A percentile compares a stretch with the other conserved stretches of the same genome.
Evolutionary conservation across 1,140 invertebrate genomes (phyloP).

Genomic region (Rhynchophorus ferrugineus): DNA sequence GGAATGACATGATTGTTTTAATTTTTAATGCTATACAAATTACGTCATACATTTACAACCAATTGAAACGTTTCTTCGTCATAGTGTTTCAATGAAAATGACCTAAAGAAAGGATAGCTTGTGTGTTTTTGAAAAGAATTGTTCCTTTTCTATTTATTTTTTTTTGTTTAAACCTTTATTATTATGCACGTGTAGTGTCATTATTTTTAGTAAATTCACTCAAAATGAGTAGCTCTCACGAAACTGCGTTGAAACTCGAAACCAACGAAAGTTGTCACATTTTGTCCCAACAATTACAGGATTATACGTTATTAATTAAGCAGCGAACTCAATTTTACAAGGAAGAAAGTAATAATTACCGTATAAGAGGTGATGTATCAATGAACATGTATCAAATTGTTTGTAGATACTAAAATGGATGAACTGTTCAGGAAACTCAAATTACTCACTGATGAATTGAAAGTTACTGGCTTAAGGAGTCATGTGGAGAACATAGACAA

Average conservation of each 20-base stretch:
- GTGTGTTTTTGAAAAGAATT: not conserved
- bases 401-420: conserved; percentile 24
- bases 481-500: conserved; percentile 8
- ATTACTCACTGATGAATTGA: conserved; percentile 14
- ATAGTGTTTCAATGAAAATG: no score
- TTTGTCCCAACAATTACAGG: not conserved
- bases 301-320: conserved; percentile 9
- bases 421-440: conserved; percentile 23
- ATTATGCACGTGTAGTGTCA: not conserved
- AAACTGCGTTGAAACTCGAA: not conserved
- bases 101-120: not conserved
- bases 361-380: not conserved
- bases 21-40: no score
- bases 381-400: not conserved
- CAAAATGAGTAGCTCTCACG: not conserved
- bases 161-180: not conserved
- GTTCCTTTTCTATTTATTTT: not conserved
- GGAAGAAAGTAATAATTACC: conserved; percentile 24
- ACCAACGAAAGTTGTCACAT: not conserved
- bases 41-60: no score
- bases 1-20: no score
- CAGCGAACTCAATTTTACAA: conserved; percentile 22
- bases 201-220: no score
- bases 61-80: no score
- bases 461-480: conserved; percentile 6